Conservation (phyloP, 2,888 invertebrate genomes). For the Gastracanthus pulcherrimus region DNA sequence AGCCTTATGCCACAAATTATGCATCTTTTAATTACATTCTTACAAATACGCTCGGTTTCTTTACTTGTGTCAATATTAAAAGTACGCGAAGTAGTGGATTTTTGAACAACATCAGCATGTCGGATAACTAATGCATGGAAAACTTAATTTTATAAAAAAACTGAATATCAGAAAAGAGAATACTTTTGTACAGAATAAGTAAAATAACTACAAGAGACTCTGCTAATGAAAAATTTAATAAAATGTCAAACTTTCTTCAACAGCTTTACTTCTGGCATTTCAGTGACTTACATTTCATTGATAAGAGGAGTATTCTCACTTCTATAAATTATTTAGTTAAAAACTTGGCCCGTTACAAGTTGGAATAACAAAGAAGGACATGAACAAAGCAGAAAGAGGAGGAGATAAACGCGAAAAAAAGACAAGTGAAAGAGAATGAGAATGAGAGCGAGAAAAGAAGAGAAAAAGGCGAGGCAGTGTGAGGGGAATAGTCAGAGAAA, state of each 20-base stretch:
- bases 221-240: not conserved
- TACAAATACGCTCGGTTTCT: too few species aligned
- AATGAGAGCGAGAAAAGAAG: not conserved
- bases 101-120: too few species aligned
- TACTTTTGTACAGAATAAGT: too few species aligned
- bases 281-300: conserved; percentile 15
- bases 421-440: not conserved
- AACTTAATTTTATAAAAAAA: too few species aligned
- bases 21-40: too few species aligned
- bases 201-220: too few species aligned
- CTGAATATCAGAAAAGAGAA: too few species aligned
- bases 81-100: too few species aligned
- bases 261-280: not conserved
- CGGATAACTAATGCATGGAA: too few species aligned
- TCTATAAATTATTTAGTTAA: conserved; percentile 49
- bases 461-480: conserved; percentile 5
- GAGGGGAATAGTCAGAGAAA: not conserved
- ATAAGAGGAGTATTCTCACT: not conserved
- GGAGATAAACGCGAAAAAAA: conserved; percentile 1
- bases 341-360: conserved; percentile 33
- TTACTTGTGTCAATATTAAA: too few species aligned
- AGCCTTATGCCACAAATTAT: too few species aligned
- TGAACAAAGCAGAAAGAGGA: conserved; percentile 35
- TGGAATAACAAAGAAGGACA: conserved; percentile 46
- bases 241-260: conserved; percentile 3